Conservation (phyloP, 2,113 vertebrate species). For the Trematomus loennbergii region DNA sequence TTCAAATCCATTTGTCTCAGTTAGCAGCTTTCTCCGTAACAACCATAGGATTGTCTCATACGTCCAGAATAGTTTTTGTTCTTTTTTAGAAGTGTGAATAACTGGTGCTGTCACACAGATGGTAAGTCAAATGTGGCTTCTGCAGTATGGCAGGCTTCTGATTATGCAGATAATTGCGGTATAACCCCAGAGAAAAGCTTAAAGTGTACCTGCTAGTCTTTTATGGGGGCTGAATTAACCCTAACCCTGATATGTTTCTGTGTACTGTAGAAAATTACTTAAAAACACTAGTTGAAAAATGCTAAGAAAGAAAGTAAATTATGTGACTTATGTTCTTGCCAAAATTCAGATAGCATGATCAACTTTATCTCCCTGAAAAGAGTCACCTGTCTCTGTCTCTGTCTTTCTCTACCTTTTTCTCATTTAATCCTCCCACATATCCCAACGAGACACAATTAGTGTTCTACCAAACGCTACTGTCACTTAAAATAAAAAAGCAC, state of each 20-base stretch:
- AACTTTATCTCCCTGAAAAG: constrained; percentile 7
- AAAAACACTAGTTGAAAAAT: background rate
- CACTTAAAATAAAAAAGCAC: constrained; percentile 45
- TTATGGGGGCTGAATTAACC: too few species aligned
- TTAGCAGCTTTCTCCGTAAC: background rate
- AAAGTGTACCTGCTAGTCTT: too few species aligned
- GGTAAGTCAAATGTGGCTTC: constrained; percentile 5
- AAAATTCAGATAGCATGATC: constrained; percentile 14
- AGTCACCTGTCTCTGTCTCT: constrained; percentile 29
- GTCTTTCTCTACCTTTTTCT: background rate
- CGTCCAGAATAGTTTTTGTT: constrained; percentile 8
- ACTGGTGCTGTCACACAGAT: constrained; percentile 26
- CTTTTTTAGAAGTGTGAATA: constrained; percentile 30
- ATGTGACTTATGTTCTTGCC: constrained; percentile 17
- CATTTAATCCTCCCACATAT: constrained; percentile 58
- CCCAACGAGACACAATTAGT: constrained; percentile 68
- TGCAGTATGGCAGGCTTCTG: background rate
- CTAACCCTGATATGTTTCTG: too few species aligned
- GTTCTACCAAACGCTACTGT: constrained; percentile 53
- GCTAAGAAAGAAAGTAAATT: background rate
- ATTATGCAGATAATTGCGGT: background rate
- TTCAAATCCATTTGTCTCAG: background rate
- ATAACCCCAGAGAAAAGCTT: background rate
- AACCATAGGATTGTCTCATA: background rate
- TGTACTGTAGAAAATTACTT: background rate